phyloP scores from a whole-genome alignment of 2,113 vertebrate species.

The Cnemophilus loriae region DNA sequence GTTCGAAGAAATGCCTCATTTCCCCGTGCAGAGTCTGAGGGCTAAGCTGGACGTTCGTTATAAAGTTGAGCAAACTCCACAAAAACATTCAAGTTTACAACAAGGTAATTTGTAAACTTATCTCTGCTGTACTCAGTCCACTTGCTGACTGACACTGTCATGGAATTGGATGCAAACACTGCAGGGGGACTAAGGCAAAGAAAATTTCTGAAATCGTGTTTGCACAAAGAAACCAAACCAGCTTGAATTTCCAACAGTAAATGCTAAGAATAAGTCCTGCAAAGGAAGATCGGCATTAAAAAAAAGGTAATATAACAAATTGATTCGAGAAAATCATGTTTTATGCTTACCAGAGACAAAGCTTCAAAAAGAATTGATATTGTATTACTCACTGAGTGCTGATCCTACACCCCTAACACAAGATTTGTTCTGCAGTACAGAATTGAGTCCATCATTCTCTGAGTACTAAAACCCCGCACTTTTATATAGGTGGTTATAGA shows the following conservation, averaged over 20 bases:
- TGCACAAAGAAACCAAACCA: background rate
- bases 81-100: background rate
- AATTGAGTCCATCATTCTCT: background rate
- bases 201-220: background rate
- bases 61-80: background rate
- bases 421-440: background rate
- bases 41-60: background rate
- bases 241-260: background rate
- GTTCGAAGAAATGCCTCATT: background rate
- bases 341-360: background rate
- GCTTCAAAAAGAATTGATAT: background rate
- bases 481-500: background rate
- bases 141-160: background rate
- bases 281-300: background rate
- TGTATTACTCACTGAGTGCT: background rate
- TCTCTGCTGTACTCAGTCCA: background rate
- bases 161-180: background rate
- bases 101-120: background rate
- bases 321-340: background rate
- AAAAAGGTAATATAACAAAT: background rate
- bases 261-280: background rate
- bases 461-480: background rate
- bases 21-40: background rate
- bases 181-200: rapidly evolving
- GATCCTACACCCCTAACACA: background rate